Evolutionary conservation across 2,888 invertebrate species (phyloP), one percentile per base, ranked within the genome.

Genomic region (Sesia bembeciformis): DNA sequence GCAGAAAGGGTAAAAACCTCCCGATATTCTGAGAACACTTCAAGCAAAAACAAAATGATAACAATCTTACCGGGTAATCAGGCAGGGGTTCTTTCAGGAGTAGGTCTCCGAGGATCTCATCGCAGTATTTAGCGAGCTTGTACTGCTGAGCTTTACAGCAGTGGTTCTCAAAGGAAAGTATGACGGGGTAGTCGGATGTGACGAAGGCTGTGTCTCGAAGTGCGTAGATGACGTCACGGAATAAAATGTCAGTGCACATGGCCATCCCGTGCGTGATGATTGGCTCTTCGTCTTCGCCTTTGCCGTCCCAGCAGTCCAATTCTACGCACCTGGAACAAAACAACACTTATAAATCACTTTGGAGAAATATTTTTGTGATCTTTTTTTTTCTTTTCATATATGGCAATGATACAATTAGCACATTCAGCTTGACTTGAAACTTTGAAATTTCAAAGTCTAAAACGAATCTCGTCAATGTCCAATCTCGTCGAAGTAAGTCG

Each of bases 231-330:
- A 98, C 99, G 86, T 99, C 96, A 83, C 96, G 98, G 88, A 99
- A 99, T 39, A 98, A 90, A 72, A 99, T 99, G 88, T 99, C 99
- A 3, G 98, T 99, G 78, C 99, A 99, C 98, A 99, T 99, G 4
- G 99, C 99, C 90, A 98, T 98, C 51, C 99, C 99, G 86, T 99
- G 99, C 42, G 99, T 99, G 65, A 99, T 98, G 71, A 99, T 99
- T 0, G 99, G 99, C 74, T 99, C 99, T 72, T 98, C 98, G 72
- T 98, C 98, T 84, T 98, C 97, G 0, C 96, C 96, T 82, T 96
- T 96, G 5, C 99, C 99, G 81, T 99, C 99, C 99, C 99, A 99
- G 81, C 98, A 98, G 85, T 99, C 99, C 54, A 99, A 90, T 82
- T 99, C 99, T 3, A 99, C 97, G 83, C 98, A 99, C 68, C 97